phyloP scores from a whole-genome alignment of 2,888 invertebrate genomes.

The Heteromurus nitidus region DNA sequence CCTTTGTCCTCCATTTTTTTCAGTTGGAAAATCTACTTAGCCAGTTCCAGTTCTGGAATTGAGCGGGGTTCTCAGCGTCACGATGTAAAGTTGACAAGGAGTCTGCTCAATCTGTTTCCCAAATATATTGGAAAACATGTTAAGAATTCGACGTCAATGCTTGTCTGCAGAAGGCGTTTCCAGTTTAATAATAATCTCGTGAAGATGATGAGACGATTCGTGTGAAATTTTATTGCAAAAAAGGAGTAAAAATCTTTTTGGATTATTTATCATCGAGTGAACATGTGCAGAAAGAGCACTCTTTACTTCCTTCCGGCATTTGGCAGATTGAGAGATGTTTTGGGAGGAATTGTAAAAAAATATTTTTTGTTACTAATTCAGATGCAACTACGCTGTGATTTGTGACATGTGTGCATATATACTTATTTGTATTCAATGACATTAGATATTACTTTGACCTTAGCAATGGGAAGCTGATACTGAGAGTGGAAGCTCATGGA shows the following conservation, averaged over 20 bases:
- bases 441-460: slow-evolving; percentile 49
- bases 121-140: slow-evolving; percentile 46
- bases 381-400: slow-evolving; percentile 32
- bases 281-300: background rate
- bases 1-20: background rate
- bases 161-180: background rate
- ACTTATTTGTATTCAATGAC: background rate
- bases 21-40: background rate
- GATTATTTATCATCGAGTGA: background rate
- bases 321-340: slow-evolving; percentile 37
- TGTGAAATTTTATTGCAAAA: background rate
- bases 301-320: slow-evolving; percentile 47
- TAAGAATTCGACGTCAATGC: slow-evolving; percentile 40
- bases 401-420: background rate
- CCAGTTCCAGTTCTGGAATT: background rate
- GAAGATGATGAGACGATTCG: background rate
- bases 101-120: slow-evolving; percentile 32
- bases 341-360: background rate
- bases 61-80: slow-evolving; percentile 1
- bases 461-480: slow-evolving; percentile 35
- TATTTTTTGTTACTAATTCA: slow-evolving; percentile 21
- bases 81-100: slow-evolving; percentile 7
- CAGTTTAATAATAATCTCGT: background rate
- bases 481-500: slow-evolving; percentile 47
- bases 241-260: background rate